Base-by-base conservation (phyloP, 2,888 invertebrate genomes). In the Philereme transversata region DNA sequence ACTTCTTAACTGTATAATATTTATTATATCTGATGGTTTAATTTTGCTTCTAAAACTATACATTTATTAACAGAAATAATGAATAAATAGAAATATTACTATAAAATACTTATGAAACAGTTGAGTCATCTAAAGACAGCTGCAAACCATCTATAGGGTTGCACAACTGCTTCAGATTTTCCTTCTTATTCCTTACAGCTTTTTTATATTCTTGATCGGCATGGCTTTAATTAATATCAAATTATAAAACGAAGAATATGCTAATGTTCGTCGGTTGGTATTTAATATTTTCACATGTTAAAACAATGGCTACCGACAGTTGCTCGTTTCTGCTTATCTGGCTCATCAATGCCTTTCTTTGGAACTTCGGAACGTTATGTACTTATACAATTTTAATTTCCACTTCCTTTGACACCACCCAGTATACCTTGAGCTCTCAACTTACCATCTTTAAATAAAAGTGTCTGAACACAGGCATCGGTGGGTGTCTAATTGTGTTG, bases 241-340 rank as follows among this genome's bases (percentile, higher is more conserved):
- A 87, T 87, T 85, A 83, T 40, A 71, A 81, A 79, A 78, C 84
- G 80, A 79, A 83, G 79, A 81, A 67, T 77, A 78, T 81, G 85
- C 81, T 84, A 86, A 83, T 84, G 82, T 76, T 74, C 53, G 46
- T 6, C 8, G 7, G 6, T 40, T 40, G 7, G 7, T 40, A 40
- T 75, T 78, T 79, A 83, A 85, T 81, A 84, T 87, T 86, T 85
- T 88, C 89, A 84, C 89, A 89, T 86, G 80, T 81, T 84, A 84
- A 88, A 87, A 91, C 90, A 91, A 90, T 91, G 83, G 90, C 86
- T 84, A 86, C 84, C 82, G 82, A 80, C 88, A 82, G 88, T 88
- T 87, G 85, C 79, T 78, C 80, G 79, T 77, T 79, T 76, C 72
- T 71, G 74, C 81, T 88, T 87, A 88, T 90, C 89, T 73, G 76